These are phyloP conservation scores for Brachionus rotundiformis DNA, from an alignment of 1,140 invertebrate species.

Conservation along the genomic window DNA sequence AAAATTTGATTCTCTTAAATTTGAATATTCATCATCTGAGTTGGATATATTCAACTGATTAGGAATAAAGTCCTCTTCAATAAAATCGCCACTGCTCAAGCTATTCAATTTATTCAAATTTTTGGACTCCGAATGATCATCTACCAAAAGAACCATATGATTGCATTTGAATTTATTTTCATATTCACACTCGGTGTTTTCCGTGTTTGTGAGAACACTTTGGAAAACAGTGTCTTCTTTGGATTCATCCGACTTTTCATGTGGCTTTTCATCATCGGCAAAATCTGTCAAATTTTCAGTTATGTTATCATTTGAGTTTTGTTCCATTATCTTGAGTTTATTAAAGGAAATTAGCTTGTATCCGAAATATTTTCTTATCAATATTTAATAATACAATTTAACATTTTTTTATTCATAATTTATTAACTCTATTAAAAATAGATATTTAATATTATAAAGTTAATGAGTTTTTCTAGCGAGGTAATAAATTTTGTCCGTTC, in stretches of 20 bases:
- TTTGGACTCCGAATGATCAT: conserved; percentile 15
- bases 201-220: not conserved
- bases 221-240: not conserved
- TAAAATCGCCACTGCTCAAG: conserved; percentile 39
- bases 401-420: conserved; percentile 8
- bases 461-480: not conserved
- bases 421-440: not conserved
- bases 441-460: not conserved
- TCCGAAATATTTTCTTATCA: not conserved
- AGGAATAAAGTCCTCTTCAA: conserved; percentile 30
- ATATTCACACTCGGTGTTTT: not conserved
- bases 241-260: not conserved
- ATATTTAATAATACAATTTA: not conserved
- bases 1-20: conserved; percentile 31
- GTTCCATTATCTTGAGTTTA: not conserved
- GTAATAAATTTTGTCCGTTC: not conserved
- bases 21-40: conserved; percentile 21
- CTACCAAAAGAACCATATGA: not conserved
- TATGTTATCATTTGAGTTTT: not conserved
- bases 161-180: not conserved
- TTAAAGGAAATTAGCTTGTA: not conserved
- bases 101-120: conserved; percentile 31
- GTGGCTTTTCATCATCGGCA: not conserved
- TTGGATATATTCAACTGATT: conserved; percentile 39
- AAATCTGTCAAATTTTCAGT: not conserved